Evolutionary conservation across 2,888 invertebrate genomes (phyloP).

Genomic region (Laspeyria flexula): DNA sequence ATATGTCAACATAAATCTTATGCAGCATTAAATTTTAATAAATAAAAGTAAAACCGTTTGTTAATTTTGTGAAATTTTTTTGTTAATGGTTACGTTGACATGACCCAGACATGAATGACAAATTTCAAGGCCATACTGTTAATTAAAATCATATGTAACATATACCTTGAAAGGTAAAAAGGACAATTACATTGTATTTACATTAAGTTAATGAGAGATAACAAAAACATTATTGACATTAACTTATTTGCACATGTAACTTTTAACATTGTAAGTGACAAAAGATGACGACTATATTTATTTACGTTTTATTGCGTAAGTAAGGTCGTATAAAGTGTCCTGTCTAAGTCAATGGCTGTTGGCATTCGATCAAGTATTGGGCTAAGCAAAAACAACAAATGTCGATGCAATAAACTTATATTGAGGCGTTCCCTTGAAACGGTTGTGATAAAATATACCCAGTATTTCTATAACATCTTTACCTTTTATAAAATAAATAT

Average conservation of each 20-base stretch:
- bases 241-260: no score
- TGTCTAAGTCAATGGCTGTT: slow-evolving; percentile 26
- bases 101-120: neutral
- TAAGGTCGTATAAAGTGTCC: slow-evolving; percentile 27
- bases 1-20: no score
- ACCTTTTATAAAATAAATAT: neutral
- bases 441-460: slow-evolving; percentile 13
- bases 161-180: slow-evolving; percentile 3
- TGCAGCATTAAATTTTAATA: no score
- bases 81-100: neutral
- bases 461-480: neutral
- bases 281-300: slow-evolving; percentile 10
- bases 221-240: neutral
- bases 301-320: slow-evolving; percentile 34
- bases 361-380: slow-evolving; percentile 51
- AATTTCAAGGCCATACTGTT: neutral
- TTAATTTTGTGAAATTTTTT: neutral
- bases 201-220: neutral
- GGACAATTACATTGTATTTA: neutral
- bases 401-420: slow-evolving; percentile 37
- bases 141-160: slow-evolving; percentile 1
- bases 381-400: slow-evolving; percentile 40
- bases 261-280: no score
- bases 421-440: slow-evolving; percentile 15
- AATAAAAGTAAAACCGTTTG: neutral